Evolutionary conservation across 1,140 invertebrate genomes (phyloP).

Genomic region (Pissodes strobi): DNA sequence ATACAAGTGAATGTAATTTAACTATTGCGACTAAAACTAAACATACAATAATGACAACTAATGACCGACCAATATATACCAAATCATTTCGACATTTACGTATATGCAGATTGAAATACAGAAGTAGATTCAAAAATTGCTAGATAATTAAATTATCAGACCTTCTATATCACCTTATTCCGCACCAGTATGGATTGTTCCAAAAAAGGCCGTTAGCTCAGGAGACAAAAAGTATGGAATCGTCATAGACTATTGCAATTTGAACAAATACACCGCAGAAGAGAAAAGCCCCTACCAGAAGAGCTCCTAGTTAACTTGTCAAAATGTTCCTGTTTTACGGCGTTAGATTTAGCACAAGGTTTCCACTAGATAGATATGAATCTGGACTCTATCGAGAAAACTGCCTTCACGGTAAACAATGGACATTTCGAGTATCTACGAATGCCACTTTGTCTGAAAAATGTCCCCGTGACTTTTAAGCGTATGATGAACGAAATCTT

Average conservation of each 20-base stretch:
- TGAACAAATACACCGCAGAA: slow-evolving; percentile 50
- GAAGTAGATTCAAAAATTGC: too few relatives aligned
- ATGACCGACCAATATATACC: slow-evolving; percentile 45
- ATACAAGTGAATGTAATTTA: too few relatives aligned
- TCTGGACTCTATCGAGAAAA: slow-evolving; percentile 52
- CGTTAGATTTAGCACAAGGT: slow-evolving; percentile 51
- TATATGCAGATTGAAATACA: too few relatives aligned
- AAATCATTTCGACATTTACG: slow-evolving; percentile 47
- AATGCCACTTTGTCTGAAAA: too few relatives aligned
- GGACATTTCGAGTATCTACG: slow-evolving; percentile 39
- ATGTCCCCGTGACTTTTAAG: too few relatives aligned
- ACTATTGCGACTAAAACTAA: slow-evolving; percentile 37
- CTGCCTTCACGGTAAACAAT: slow-evolving; percentile 47
- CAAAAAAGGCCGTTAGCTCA: slow-evolving; percentile 19
- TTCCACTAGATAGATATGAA: too few relatives aligned
- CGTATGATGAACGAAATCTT: too few relatives aligned
- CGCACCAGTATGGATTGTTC: slow-evolving; percentile 23
- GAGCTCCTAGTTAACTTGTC: slow-evolving; percentile 55
- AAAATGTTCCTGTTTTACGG: slow-evolving; percentile 53
- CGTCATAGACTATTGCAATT: too few relatives aligned
- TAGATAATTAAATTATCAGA: too few relatives aligned
- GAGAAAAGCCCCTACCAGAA: slow-evolving; percentile 61
- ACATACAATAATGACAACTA: slow-evolving; percentile 45
- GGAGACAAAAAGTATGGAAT: slow-evolving; percentile 24
- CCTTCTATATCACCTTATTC: slow-evolving; percentile 36